Percentiles rank a stretch among this genome's conserved stretches.
These are phyloP conservation scores for Volucella inanis DNA, from an alignment of 2,888 invertebrate species.

Conservation along the genomic window DNA sequence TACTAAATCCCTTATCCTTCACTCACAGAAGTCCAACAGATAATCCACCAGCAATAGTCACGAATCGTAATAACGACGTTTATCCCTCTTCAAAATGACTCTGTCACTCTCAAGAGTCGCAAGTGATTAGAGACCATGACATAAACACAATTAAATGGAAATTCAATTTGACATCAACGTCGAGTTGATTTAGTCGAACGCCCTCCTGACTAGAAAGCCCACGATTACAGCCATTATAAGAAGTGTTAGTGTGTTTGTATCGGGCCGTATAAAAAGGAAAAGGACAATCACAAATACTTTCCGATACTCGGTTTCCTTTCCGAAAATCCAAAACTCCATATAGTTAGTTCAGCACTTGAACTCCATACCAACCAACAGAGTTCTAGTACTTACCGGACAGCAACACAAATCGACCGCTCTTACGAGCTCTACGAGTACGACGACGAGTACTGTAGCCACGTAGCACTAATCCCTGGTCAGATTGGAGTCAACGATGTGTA, in stretches of 20 bases:
- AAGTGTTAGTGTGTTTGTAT: neutral
- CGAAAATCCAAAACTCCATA: neutral
- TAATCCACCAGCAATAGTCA: constrained; percentile 50
- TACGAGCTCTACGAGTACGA: neutral
- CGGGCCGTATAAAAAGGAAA: constrained; percentile 1
- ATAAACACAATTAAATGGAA: constrained; percentile 73
- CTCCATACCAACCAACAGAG: constrained; percentile 5
- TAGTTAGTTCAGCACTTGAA: constrained; percentile 31
- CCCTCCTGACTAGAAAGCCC: constrained; percentile 14
- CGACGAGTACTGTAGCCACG: constrained; percentile 34
- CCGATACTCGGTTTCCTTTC: constrained; percentile 41
- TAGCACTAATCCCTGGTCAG: constrained; percentile 69
- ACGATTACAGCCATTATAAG: constrained; percentile 18
- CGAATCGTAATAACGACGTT: constrained; percentile 29
- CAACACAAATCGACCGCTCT: constrained; percentile 43
- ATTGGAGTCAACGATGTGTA: constrained; percentile 71
- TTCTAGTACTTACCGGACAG: constrained; percentile 22
- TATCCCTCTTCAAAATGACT: constrained; percentile 42
- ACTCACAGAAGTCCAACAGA: constrained; percentile 29
- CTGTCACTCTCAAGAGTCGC: constrained; percentile 54
- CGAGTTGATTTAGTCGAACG: constrained; percentile 61
- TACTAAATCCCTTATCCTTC: constrained; percentile 46
- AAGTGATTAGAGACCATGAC: constrained; percentile 71
- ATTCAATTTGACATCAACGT: constrained; percentile 72
- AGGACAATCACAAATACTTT: constrained; percentile 30